Base-by-base conservation (phyloP, 2,888 invertebrate species). In the Caenorhabditis imperialis region DNA sequence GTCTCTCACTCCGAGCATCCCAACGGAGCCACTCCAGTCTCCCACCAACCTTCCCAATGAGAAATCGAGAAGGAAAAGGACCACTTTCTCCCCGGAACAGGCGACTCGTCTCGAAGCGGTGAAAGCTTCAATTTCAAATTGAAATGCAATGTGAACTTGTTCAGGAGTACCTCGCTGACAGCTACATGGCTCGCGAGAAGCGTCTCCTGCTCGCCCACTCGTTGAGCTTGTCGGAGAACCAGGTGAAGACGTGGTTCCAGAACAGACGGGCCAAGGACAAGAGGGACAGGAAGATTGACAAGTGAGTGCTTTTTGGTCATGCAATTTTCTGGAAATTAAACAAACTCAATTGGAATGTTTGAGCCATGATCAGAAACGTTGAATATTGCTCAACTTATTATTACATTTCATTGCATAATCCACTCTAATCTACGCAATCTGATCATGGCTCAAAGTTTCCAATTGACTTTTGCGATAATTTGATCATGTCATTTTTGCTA, bases 161-260 rank as follows among this genome's bases (percentile, higher is more conserved):
- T 61, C 60, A 82, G 79, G 82, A 82, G 67, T 82, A 81, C 54
- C 44, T 77, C 4, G 48, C 42, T 44, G 82, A 82, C 60, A 76
- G 78, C 38, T 82, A 82, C 65, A 82, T 82, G 82, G 78, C 78
- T 37, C 67, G 82, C 18, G 69, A 73, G n/a, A 77, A 81, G 30
- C 77, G 82, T 14, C 61, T 74, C n/a, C 33, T 61, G 6, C 65
- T 82, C n/a, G 82, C 82, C 7, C 70, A 73, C n/a, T 58, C 73
- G 7, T 55, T 82, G 27, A 58, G 47, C 30, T 63, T 82, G 5
- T 75, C 79, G 14, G 82, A 82, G 61, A 78, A 78, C 61, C 82
- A 82, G 51, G 78, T 82, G 50, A 82, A 82, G 54, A 82, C 82
- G n/a, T 82, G 82, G 82, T 82, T 81, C 53, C 82, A 82, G 69